phyloP scores from a whole-genome alignment of 2,888 invertebrate genomes.

The Chymomyza fuscimana region DNA sequence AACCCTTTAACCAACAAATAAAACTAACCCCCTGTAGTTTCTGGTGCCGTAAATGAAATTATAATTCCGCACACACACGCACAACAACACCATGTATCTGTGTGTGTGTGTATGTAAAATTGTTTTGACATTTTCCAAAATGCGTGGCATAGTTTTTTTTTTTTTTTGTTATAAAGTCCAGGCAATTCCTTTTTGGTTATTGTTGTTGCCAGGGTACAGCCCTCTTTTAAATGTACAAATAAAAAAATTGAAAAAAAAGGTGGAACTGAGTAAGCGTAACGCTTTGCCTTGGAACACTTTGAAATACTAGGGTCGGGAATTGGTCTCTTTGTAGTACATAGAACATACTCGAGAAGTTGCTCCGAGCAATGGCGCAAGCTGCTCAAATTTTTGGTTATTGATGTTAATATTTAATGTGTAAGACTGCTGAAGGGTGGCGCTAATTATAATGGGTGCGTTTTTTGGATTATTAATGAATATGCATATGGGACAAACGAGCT shows the following conservation, averaged over 20 bases:
- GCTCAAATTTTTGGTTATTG: conserved; percentile 15
- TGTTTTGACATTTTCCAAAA: conserved; percentile 74
- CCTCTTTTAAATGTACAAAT: not conserved
- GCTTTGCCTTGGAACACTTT: not conserved
- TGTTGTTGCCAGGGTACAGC: conserved; percentile 9
- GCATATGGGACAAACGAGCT: conserved; percentile 6
- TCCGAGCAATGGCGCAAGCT: conserved; percentile 9
- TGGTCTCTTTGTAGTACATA: not conserved
- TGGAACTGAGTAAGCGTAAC: not conserved
- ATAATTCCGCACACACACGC: conserved; percentile 49
- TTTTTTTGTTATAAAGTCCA: conserved; percentile 11
- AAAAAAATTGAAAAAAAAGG: not conserved
- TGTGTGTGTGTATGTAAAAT: conserved; percentile 37
- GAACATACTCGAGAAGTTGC: not conserved
- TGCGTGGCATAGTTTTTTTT: conserved; percentile 55
- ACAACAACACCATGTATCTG: conserved; percentile 18
- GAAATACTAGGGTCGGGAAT: not conserved
- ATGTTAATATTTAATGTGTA: not conserved
- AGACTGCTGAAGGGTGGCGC: conserved; percentile 49
- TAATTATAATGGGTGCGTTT: conserved; percentile 66
- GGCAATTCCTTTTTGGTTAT: conserved; percentile 8
- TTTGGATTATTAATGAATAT: conserved; percentile 52
- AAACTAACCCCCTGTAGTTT: conserved; percentile 67
- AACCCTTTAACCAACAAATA: conserved; percentile 42
- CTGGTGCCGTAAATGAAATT: conserved; percentile 63